Evolutionary conservation across 2,888 invertebrate genomes (phyloP), one percentile per base, ranked within the genome.

Genomic region (Escarpia spicata): DNA sequence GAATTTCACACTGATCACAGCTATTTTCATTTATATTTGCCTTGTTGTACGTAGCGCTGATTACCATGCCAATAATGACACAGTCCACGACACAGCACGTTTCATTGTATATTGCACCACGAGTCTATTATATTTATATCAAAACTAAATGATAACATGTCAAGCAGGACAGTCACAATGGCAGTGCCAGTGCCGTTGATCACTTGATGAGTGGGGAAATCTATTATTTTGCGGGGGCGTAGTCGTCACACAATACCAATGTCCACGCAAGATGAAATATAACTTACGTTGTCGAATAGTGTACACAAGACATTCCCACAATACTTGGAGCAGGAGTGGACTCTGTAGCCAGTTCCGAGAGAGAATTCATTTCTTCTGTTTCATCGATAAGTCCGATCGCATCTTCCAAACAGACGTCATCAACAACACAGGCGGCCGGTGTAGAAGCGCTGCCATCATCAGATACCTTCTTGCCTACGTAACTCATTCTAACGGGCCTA

Each of bases 351-450:
- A 75, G n/a, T 75, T 75, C 75, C 19, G 75, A 26, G 19, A 26
- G 26, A 75, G 75, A 75, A 75, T 75, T 75, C 75, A 26, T 75
- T 19, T 75, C 19, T 75, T 75, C 75, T 15, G 75, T 75, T 75
- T 75, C 75, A 75, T 75, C 75, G 75, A 75, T 75, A 75, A 75
- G 26, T 19, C 75, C 75, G 75, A 75, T 75, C 75, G 75, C 75
- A 75, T 75, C 75, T 75, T 75, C 75, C 75, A 75, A 75, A 75
- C 26, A 75, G 75, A 75, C 75, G 75, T 75, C 75, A n/a, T 75
- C 75, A 75, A 26, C 75, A 75, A 75, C 19, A n/a, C 75, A 15
- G 75, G n/a, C 75, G 75, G 37, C 37, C 37, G 75, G n/a, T 19
- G 75, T 15, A 75, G 75, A 75, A 75, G 75, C 75, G 26, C 19